A percentile compares a stretch with the other conserved stretches of the same genome.
Conservation (phyloP, 1,140 invertebrate species). For the Drosophila sulfurigaster region DNA sequence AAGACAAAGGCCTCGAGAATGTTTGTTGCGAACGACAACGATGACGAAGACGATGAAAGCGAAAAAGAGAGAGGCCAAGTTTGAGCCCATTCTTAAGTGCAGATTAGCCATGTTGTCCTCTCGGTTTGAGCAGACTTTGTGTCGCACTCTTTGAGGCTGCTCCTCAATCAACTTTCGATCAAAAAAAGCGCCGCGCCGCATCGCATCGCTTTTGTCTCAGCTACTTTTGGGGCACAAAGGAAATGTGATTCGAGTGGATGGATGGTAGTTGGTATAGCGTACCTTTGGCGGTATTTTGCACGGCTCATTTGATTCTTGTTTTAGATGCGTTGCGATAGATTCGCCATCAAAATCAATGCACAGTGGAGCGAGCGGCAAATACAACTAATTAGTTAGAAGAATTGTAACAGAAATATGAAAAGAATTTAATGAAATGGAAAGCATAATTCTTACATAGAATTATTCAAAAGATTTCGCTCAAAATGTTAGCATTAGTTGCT, state of each 20-base stretch:
- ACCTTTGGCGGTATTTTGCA: constrained; percentile 79
- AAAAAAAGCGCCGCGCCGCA: constrained; percentile 65
- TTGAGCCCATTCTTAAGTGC: constrained; percentile 51
- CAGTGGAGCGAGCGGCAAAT: constrained; percentile 33
- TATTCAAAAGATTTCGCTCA: too few relatives aligned
- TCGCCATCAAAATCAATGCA: constrained; percentile 44
- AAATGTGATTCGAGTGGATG: constrained; percentile 39
- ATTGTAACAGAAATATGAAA: too few relatives aligned
- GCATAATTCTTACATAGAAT: too few relatives aligned
- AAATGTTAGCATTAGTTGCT: too few relatives aligned
- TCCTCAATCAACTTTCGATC: constrained; percentile 78
- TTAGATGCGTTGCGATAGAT: constrained; percentile 78
- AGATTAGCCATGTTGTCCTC: constrained; percentile 67
- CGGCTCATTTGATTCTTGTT: constrained; percentile 79
- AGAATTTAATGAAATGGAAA: too few relatives aligned
- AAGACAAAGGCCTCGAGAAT: constrained; percentile 21
- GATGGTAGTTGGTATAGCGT: not conserved
- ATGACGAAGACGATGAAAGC: too few relatives aligned
- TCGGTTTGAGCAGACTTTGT: constrained; percentile 68
- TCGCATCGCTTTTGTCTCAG: constrained; percentile 71
- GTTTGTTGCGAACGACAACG: constrained; percentile 47
- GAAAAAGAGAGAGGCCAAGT: constrained; percentile 41
- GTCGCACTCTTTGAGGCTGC: constrained; percentile 63
- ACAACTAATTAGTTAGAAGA: not conserved
- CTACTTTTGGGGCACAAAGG: constrained; percentile 39